phyloP scores from a whole-genome alignment of 2,888 invertebrate genomes.

The Leuctra nigra region DNA sequence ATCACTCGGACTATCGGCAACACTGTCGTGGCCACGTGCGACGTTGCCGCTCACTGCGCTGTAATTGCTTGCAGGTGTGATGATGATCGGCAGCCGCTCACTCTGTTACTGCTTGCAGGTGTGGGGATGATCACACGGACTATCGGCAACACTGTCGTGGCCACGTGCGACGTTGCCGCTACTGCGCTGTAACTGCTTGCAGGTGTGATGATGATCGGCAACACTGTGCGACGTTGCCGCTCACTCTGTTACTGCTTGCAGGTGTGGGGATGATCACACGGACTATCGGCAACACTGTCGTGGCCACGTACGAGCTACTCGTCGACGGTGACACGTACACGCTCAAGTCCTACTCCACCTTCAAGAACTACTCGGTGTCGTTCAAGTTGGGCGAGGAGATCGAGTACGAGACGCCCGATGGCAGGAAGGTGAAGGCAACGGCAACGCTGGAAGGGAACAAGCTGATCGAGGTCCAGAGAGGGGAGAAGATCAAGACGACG shows the following conservation, averaged over 20 bases:
- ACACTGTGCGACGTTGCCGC: no score
- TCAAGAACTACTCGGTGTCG: slow-evolving; percentile 76
- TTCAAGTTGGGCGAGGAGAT: slow-evolving; percentile 67
- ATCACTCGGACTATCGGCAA: no score
- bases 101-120: no score
- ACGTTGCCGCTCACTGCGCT: no score
- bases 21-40: no score
- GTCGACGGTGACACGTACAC: slow-evolving; percentile 64
- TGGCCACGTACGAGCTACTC: slow-evolving; percentile 74
- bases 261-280: slow-evolving; percentile 84
- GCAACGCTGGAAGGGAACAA: slow-evolving; percentile 74
- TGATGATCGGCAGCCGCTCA: no score
- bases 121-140: no score
- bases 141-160: no score
- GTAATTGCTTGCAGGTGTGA: no score
- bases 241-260: slow-evolving; percentile 44
- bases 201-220: no score
- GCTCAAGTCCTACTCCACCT: slow-evolving; percentile 78
- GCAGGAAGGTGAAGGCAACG: slow-evolving; percentile 68
- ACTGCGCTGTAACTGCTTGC: no score
- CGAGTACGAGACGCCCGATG: slow-evolving; percentile 86
- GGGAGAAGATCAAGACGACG: slow-evolving; percentile 53
- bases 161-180: no score
- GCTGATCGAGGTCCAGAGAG: slow-evolving; percentile 75
- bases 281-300: slow-evolving; percentile 77